These are phyloP conservation scores for Spodoptera exigua DNA, from an alignment of 2,888 invertebrate genomes.

Conservation along the genomic window DNA sequence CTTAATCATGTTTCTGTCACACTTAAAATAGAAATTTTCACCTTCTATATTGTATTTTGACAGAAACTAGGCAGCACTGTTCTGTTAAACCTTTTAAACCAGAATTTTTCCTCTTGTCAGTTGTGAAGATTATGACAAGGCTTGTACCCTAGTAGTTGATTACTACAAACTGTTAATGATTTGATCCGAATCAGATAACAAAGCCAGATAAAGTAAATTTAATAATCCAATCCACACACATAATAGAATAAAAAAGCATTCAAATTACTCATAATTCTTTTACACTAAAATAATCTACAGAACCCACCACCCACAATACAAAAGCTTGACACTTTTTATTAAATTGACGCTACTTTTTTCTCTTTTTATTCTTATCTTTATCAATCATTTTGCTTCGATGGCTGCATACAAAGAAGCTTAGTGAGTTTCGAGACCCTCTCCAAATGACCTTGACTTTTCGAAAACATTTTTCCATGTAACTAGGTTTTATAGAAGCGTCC, in stretches of 20 bases:
- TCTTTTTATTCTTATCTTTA: slow-evolving; percentile 69
- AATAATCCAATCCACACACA: too few relatives aligned
- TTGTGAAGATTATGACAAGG: too few relatives aligned
- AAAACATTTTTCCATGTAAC: slow-evolving; percentile 52
- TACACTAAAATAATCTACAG: background rate
- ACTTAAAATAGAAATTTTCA: too few relatives aligned
- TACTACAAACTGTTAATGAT: too few relatives aligned
- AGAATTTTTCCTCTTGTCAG: too few relatives aligned
- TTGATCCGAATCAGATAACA: too few relatives aligned
- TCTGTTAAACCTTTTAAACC: too few relatives aligned
- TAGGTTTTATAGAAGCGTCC: slow-evolving; percentile 43
- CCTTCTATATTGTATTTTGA: too few relatives aligned
- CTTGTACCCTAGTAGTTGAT: too few relatives aligned
- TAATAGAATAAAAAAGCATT: background rate
- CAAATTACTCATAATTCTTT: slow-evolving; percentile 1
- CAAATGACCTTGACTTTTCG: slow-evolving; percentile 42
- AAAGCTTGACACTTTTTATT: slow-evolving; percentile 46
- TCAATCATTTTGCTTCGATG: slow-evolving; percentile 70
- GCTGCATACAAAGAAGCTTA: slow-evolving; percentile 64
- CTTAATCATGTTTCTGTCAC: too few relatives aligned
- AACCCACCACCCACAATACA: background rate
- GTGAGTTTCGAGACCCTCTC: slow-evolving; percentile 33
- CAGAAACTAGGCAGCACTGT: too few relatives aligned
- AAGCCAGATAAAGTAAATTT: too few relatives aligned
- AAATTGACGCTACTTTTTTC: slow-evolving; percentile 64